phyloP scores from a whole-genome alignment of 2,888 invertebrate genomes.

The Sinotaia quadrata region DNA sequence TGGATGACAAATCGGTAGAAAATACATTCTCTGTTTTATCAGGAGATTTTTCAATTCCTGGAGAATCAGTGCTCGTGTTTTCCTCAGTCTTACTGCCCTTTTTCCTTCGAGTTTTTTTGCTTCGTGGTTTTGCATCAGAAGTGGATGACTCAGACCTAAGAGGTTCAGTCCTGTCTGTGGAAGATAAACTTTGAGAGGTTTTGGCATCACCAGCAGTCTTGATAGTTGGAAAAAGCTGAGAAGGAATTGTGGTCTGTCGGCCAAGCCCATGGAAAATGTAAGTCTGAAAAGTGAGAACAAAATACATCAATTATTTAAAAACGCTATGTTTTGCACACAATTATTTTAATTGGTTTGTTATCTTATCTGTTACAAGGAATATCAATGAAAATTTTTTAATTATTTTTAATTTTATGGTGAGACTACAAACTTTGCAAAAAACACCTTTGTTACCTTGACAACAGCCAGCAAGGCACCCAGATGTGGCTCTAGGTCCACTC shows the following conservation, averaged over 20 bases:
- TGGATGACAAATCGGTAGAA: slow-evolving; percentile 21
- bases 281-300: slow-evolving; percentile 45
- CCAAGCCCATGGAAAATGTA: slow-evolving; percentile 66
- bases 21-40: slow-evolving; percentile 30
- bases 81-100: slow-evolving; percentile 20
- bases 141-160: background rate
- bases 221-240: slow-evolving; percentile 58
- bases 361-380: too few species aligned
- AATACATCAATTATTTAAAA: too few species aligned
- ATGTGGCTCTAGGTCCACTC: slow-evolving; percentile 40
- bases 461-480: slow-evolving; percentile 65
- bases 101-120: slow-evolving; percentile 33
- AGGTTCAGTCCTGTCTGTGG: slow-evolving; percentile 14
- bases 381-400: too few species aligned
- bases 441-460: slow-evolving; percentile 64
- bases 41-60: slow-evolving; percentile 8
- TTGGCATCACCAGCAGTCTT: slow-evolving; percentile 11
- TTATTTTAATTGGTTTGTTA: too few species aligned
- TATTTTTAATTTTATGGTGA: too few species aligned
- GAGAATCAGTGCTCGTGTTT: slow-evolving; percentile 20
- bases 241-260: slow-evolving; percentile 51
- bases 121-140: background rate
- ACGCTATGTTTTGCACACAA: too few species aligned
- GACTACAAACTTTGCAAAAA: too few species aligned
- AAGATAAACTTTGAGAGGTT: background rate